phyloP scores from a whole-genome alignment of 2,888 invertebrate genomes.

The Stomorhina lunata region DNA sequence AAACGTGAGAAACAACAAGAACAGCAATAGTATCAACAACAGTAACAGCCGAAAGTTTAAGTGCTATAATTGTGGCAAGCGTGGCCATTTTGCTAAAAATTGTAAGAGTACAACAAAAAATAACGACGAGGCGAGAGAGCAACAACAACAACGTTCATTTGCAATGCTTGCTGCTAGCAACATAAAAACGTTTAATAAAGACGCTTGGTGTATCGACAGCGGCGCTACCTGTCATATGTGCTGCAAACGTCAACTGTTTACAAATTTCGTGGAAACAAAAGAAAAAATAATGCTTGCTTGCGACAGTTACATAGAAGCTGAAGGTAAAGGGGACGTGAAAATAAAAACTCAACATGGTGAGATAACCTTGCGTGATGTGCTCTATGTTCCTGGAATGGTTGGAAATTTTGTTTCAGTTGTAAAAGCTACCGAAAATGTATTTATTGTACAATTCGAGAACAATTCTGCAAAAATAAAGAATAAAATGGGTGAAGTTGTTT shows the following conservation, averaged over 20 bases:
- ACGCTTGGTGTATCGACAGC: slow-evolving; percentile 18
- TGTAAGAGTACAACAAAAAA: not conserved
- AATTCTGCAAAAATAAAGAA: slow-evolving; percentile 11
- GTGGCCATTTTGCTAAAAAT: not conserved
- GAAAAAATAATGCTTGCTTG: slow-evolving; percentile 33
- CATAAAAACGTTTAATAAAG: slow-evolving; percentile 12
- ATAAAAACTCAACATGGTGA: not conserved
- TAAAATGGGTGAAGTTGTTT: slow-evolving; percentile 3
- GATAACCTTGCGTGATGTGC: slow-evolving; percentile 30
- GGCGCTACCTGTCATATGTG: slow-evolving; percentile 31
- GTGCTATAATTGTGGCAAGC: not conserved
- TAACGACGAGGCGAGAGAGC: not conserved
- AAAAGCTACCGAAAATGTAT: slow-evolving; percentile 38
- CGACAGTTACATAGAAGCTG: slow-evolving; percentile 3
- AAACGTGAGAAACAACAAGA: not conserved
- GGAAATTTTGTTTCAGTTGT: slow-evolving; percentile 56
- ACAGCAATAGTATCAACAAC: not conserved
- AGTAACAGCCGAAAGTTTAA: not conserved
- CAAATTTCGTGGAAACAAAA: not conserved
- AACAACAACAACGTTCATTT: not conserved
- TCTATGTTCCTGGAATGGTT: slow-evolving; percentile 44
- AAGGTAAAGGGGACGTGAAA: slow-evolving; percentile 10
- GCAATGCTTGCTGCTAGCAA: no score
- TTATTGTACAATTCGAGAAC: slow-evolving; percentile 27
- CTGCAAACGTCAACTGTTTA: slow-evolving; percentile 16